These are phyloP conservation scores for Drosophila sp. DNA, from an alignment of 1,140 invertebrate genomes.

Conservation along the genomic window DNA sequence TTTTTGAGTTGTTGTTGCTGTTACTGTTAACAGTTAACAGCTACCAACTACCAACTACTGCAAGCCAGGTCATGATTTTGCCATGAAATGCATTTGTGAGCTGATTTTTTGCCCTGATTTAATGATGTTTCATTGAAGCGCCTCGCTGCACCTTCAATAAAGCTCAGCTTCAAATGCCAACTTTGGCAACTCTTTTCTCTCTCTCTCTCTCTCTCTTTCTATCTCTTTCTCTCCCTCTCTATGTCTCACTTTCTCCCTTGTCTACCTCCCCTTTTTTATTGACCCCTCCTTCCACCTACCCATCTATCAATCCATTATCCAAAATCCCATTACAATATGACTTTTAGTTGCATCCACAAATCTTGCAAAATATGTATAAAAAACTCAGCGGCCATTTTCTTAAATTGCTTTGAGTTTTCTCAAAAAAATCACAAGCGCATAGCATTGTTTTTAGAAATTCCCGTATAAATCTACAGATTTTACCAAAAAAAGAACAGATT, in stretches of 20 bases:
- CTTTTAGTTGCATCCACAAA: slow-evolving; percentile 4
- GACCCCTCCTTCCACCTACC: neutral
- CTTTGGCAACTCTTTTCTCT: neutral
- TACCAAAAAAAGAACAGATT: too few species aligned
- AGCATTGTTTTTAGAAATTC: too few species aligned
- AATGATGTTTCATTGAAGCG: slow-evolving; percentile 70
- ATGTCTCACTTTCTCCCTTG: too few species aligned
- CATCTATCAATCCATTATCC: slow-evolving; percentile 14
- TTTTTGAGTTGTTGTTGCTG: slow-evolving; percentile 24
- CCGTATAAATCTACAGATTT: too few species aligned
- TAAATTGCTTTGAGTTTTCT: slow-evolving; percentile 4
- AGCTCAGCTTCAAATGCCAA: slow-evolving; percentile 28
- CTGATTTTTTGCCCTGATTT: slow-evolving; percentile 67
- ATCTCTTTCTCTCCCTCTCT: neutral
- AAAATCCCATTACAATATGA: slow-evolving; percentile 19
- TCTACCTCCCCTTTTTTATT: too few species aligned
- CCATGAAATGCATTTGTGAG: slow-evolving; percentile 77
- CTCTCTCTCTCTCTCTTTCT: neutral
- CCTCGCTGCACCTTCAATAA: slow-evolving; percentile 39
- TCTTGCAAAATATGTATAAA: neutral
- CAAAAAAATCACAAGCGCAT: too few species aligned
- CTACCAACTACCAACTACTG: slow-evolving; percentile 31
- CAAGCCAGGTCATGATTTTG: slow-evolving; percentile 63
- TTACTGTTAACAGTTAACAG: slow-evolving; percentile 26
- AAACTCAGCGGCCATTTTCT: slow-evolving; percentile 7